Base-by-base conservation (phyloP, 2,797 vertebrate genomes). In the Choloepus didactylus region DNA sequence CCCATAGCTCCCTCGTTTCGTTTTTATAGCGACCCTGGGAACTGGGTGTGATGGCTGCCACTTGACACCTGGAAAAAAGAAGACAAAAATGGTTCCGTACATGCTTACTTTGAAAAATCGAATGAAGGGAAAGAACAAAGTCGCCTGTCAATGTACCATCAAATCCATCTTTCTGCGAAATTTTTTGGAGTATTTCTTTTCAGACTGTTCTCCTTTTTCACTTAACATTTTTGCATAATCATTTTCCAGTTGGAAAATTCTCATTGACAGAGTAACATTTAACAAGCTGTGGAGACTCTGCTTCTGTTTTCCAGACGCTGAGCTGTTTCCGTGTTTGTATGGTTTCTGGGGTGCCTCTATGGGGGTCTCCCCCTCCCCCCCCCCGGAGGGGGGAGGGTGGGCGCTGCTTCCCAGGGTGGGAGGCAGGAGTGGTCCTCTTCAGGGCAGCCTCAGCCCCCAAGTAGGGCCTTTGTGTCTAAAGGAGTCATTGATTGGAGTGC, bases 401-500 rank as follows among this genome's bases (percentile, higher is more conserved):
- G 41, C 41, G 4, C 51, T 49, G n/a, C 46, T 77, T 5, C 38
- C 38, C 35, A 35, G 35, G 41, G 41, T 31, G 0, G 0, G n/a
- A 29, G 60, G 18, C 51, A 3, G 19, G 80, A 87, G 46, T 31
- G 41, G 35, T 29, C 66, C 62, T 41, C 46, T 88, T 87, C 83
- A 91, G 69, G 79, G 51, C 87, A 4, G 85, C 31, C 41, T 70
- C 77, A 21, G 0, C 83, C 73, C 89, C 66, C 82, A 0, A 79
- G 82, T 51, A 62, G 56, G 60, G 94, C 83, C 85, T 97, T 96
- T 92, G 87, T 97, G 75, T 89, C 76, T 95, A 94, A 95, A 94
- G 91, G 90, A 91, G 87, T 93, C 75, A 87, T 95, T 97, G 97
- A 96, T 95, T 95, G 89, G 94, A 97, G 97, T 97, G 96, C 96